Evolutionary conservation across 2,797 vertebrate genomes (phyloP), one percentile per base, ranked within the genome.

Genomic region (Coracias cyanogaster): DNA sequence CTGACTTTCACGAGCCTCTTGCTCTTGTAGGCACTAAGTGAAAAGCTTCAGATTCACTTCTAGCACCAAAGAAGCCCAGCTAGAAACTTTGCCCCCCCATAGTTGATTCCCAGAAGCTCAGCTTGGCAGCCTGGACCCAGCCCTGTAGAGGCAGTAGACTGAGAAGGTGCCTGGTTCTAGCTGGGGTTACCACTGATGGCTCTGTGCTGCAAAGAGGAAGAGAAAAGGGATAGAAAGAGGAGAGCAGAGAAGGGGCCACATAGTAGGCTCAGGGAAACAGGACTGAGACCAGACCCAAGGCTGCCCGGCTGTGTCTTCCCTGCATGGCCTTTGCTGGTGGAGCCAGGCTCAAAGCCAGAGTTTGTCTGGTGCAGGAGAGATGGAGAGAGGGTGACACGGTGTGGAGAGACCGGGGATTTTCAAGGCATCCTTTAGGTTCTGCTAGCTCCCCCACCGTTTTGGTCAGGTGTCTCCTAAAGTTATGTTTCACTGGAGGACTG

Each of bases 381-480:
- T 97, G 96, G 97, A 95, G 90, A 90, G 95, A 97, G 95, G 86
- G 95, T 94, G 95, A 96, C 96, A 96, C 95, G 5, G 64, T 93
- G 96, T 96, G 96, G 96, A 94, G 60, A 95, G 91, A 95, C 19
- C 0, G 4, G 90, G 95, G 64, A 96, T 94, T 90, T 89, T 60
- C 94, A 84, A 82, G 60, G 48, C 80, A 77, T 70, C 39, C 1
- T 91, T 55, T 48, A 54, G 22, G 10, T 88, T 62, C 33, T 3
- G 0, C 39, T 22, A 43, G 49, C 29, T 81, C 22, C 3, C 21
- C 2, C 1, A 3, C 5, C 3, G 6, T 9, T 82, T 62, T 52
- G 11, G 31, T 26, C 66, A 41, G 62, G 46, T 45, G 12, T 35
- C 72, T 55, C 60, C 33, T 70, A 5, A 4, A 4, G 18, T 22